Evolutionary conservation across 1,140 invertebrate species (phyloP).

Genomic region (Papilio xuthus): DNA sequence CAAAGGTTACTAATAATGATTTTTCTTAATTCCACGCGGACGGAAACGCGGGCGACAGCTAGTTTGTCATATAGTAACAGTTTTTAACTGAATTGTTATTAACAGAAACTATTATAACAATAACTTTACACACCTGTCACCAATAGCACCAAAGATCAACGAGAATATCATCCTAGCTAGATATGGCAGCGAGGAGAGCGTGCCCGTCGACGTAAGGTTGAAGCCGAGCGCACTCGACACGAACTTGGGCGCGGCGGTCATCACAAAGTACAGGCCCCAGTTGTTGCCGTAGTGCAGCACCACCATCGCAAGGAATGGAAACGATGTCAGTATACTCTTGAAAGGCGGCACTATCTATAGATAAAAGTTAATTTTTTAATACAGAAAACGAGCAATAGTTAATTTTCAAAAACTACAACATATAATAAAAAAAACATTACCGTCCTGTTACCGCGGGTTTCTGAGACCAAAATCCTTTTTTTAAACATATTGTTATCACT

Average conservation of each 20-base stretch:
- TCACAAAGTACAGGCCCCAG: conserved; percentile 91
- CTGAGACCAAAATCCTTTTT: too few species aligned
- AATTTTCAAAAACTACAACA: too few species aligned
- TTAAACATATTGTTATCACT: too few species aligned
- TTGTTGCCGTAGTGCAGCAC: conserved; percentile 88
- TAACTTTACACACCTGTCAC: conserved; percentile 80
- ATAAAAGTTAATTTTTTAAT: conserved; percentile 1
- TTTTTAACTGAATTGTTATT: too few species aligned
- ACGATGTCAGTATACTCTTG: conserved; percentile 83
- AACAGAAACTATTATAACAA: conserved; percentile 23
- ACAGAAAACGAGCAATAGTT: background rate
- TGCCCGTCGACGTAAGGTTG: conserved; percentile 88
- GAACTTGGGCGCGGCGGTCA: conserved; percentile 95
- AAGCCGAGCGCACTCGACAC: conserved; percentile 92
- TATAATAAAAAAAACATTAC: too few species aligned
- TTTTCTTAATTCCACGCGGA: too few species aligned
- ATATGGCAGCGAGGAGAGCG: conserved; percentile 86
- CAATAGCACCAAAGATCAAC: conserved; percentile 85
- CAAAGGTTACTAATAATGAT: too few species aligned
- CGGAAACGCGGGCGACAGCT: too few species aligned
- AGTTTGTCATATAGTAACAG: too few species aligned
- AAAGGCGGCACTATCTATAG: conserved; percentile 82
- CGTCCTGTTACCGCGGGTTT: too few species aligned
- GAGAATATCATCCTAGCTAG: conserved; percentile 85
- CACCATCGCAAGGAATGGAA: conserved; percentile 86